Percentiles rank a stretch among this genome's conserved stretches.
Evolutionary conservation across 2,888 invertebrate species (phyloP).

Genomic region (Chelonus formosanus): DNA sequence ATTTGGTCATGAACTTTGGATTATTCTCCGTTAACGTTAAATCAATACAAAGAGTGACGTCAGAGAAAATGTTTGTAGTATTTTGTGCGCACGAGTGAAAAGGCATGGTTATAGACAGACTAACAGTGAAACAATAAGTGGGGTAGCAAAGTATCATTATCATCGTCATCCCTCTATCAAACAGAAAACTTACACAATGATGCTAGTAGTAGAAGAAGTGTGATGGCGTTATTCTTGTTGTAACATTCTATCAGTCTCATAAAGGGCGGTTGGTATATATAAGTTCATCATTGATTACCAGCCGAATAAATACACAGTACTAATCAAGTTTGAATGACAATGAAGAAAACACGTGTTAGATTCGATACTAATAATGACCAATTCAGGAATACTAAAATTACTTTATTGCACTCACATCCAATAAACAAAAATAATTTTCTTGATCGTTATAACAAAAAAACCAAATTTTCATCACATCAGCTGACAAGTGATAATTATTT

Average conservation of each 20-base stretch:
- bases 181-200: background rate
- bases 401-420: constrained; percentile 14
- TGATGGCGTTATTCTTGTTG: constrained; percentile 20
- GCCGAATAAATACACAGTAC: constrained; percentile 26
- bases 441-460: background rate
- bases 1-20: too few species aligned
- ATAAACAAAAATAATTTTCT: constrained; percentile 16
- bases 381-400: constrained; percentile 26
- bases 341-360: constrained; percentile 52
- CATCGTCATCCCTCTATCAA: background rate
- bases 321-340: constrained; percentile 55
- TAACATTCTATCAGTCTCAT: constrained; percentile 17
- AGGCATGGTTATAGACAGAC: constrained; percentile 24
- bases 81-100: constrained; percentile 28
- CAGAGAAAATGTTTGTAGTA: constrained; percentile 16
- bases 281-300: constrained; percentile 21
- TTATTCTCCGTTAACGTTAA: background rate
- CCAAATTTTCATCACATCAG: too few species aligned
- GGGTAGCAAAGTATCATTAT: constrained; percentile 7
- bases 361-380: constrained; percentile 25
- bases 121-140: constrained; percentile 1
- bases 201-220: constrained; percentile 5
- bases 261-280: constrained; percentile 27
- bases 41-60: constrained; percentile 34
- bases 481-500: background rate